Evolutionary conservation across 2,113 vertebrate species (phyloP).

Genomic region (Thryonomys swinderianus): DNA sequence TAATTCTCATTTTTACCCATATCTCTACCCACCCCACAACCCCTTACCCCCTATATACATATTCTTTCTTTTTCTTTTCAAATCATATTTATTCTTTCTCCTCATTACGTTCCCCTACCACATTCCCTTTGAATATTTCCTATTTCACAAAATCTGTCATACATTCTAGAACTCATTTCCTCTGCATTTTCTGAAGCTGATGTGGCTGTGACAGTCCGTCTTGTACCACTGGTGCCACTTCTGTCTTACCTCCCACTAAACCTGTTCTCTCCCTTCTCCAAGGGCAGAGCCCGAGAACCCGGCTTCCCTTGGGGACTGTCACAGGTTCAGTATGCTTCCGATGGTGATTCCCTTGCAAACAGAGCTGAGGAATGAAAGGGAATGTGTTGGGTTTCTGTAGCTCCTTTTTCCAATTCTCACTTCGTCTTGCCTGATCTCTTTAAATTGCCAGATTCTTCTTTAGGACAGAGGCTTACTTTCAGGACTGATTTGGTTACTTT

Average conservation of each 20-base stretch:
- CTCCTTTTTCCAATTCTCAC: background rate
- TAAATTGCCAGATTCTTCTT: background rate
- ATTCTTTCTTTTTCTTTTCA: too few species aligned
- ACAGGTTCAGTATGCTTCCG: background rate
- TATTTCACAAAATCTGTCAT: too few species aligned
- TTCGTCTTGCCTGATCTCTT: conserved; percentile 2
- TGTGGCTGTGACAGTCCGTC: background rate
- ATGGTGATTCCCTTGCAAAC: background rate
- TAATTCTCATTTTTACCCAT: too few species aligned
- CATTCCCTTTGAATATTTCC: too few species aligned
- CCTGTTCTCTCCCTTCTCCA: background rate
- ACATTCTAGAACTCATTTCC: too few species aligned
- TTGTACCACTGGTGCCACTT: accelerated
- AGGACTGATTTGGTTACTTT: background rate
- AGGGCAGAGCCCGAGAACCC: background rate
- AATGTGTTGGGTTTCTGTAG: background rate
- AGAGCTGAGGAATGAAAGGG: background rate
- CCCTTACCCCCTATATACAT: too few species aligned
- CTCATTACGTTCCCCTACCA: too few species aligned
- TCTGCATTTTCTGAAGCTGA: background rate
- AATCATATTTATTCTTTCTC: too few species aligned
- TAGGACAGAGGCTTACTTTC: background rate
- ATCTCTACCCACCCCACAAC: too few species aligned
- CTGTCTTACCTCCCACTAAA: background rate
- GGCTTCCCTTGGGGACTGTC: background rate